A percentile compares a stretch with the other conserved stretches of the same genome.
phyloP scores from a whole-genome alignment of 2,888 invertebrate genomes.

The Rapana venosa region DNA sequence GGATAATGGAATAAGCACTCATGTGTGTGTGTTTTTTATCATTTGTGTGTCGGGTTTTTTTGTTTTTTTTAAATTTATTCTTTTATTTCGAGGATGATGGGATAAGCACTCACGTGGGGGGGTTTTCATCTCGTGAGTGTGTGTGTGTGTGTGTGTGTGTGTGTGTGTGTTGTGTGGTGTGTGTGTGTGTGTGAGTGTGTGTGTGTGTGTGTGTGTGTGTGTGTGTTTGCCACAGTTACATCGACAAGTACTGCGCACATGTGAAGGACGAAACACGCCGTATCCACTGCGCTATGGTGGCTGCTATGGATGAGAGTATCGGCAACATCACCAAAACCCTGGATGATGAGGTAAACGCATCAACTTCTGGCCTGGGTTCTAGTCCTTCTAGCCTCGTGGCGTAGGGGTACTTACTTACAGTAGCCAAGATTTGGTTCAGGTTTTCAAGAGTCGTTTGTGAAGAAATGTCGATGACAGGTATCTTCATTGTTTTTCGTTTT shows the following conservation, averaged over 20 bases:
- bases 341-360: neutral
- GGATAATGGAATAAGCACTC: too few relatives aligned
- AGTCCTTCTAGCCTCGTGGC: neutral
- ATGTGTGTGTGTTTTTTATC: neutral
- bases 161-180: neutral
- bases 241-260: slow-evolving; percentile 12
- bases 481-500: neutral
- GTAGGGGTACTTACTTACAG: too few relatives aligned
- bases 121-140: neutral
- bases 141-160: neutral
- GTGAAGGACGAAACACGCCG: neutral
- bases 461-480: too few relatives aligned
- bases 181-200: neutral
- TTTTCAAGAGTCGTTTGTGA: too few relatives aligned
- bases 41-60: too few relatives aligned
- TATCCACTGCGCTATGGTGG: slow-evolving; percentile 31
- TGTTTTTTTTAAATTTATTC: too few relatives aligned
- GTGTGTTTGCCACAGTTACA: neutral
- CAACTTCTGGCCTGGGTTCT: neutral
- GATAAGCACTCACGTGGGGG: neutral
- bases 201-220: neutral
- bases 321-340: slow-evolving; percentile 14
- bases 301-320: slow-evolving; percentile 20
- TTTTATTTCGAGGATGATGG: too few relatives aligned
- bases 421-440: too few relatives aligned